Conservation (phyloP, 2,797 vertebrate genomes). For the Sebastes steindachneri region DNA sequence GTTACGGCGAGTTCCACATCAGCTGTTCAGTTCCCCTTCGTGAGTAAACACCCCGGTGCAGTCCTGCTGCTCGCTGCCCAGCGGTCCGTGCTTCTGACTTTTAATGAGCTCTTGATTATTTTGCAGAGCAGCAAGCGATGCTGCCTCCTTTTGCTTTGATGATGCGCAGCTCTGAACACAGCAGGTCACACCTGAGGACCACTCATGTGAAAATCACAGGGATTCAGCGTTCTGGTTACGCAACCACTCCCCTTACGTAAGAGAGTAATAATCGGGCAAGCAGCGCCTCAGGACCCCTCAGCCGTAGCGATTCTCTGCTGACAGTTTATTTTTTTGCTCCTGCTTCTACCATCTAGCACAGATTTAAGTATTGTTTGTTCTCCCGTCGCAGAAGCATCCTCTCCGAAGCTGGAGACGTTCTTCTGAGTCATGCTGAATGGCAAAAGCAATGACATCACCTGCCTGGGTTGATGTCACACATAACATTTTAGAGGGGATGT, state of each 20-base stretch:
- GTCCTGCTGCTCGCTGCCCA: conserved; percentile 45
- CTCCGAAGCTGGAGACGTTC: conserved; percentile 19
- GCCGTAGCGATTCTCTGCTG: conserved; percentile 18
- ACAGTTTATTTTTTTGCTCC: not conserved
- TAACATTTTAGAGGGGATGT: conserved; percentile 12
- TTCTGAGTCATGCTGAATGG: conserved; percentile 30
- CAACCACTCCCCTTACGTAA: conserved; percentile 68
- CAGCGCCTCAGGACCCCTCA: conserved; percentile 50
- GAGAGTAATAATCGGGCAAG: conserved; percentile 56
- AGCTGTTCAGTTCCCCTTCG: conserved; percentile 39
- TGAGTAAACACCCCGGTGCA: conserved; percentile 46
- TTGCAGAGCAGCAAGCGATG: conserved; percentile 1
- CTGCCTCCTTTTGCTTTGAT: conserved; percentile 13
- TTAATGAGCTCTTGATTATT: conserved; percentile 56
- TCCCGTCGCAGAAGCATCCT: conserved; percentile 26
- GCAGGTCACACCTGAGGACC: conserved; percentile 64
- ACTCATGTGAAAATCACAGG: conserved; percentile 48
- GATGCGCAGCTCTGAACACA: conserved; percentile 17
- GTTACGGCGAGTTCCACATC: conserved; percentile 33
- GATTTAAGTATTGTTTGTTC: conserved; percentile 47
- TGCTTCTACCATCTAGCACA: not conserved
- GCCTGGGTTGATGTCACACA: conserved; percentile 17
- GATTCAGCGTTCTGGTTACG: conserved; percentile 61
- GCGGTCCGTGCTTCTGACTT: conserved; percentile 31
- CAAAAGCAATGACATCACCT: conserved; percentile 44